Conservation (phyloP, 2,888 invertebrate genomes). For the Marronus borbonicus region DNA sequence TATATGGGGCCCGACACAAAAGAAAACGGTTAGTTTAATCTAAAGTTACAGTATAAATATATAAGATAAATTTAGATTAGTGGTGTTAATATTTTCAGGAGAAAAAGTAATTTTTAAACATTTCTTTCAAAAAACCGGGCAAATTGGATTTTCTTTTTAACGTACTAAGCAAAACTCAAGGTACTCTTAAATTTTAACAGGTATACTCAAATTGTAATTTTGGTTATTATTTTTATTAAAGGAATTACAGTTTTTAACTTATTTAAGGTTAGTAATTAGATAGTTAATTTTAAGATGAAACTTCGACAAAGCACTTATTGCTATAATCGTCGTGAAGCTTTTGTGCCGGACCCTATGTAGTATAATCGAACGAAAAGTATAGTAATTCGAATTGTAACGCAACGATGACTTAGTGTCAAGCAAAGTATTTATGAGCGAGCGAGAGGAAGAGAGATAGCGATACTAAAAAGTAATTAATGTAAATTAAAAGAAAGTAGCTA, state of each 20-base stretch:
- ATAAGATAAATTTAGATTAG: too few relatives aligned
- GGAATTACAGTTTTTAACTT: too few relatives aligned
- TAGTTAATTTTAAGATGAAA: neutral
- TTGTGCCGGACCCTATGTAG: slow-evolving; percentile 49
- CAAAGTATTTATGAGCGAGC: slow-evolving; percentile 55
- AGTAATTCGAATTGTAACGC: slow-evolving; percentile 63
- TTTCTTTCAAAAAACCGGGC: too few relatives aligned
- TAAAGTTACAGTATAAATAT: neutral
- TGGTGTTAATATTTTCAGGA: too few relatives aligned
- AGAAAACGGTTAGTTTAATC: neutral
- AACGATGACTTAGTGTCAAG: slow-evolving; percentile 66
- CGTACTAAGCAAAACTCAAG: too few relatives aligned
- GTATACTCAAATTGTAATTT: too few relatives aligned
- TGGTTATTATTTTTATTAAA: too few relatives aligned
- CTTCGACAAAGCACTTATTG: neutral
- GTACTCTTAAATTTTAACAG: too few relatives aligned
- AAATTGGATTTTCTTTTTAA: too few relatives aligned
- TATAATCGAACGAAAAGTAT: slow-evolving; percentile 56
- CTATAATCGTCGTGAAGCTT: slow-evolving; percentile 57
- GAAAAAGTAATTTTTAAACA: too few relatives aligned
- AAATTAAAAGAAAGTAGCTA: slow-evolving; percentile 61
- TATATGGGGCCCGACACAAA: slow-evolving; percentile 14
- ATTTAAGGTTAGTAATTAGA: neutral
- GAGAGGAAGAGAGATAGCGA: slow-evolving; percentile 29
- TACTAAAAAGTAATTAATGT: slow-evolving; percentile 58